Evolutionary conservation across 2,888 invertebrate genomes (phyloP).

Genomic region (Lepidochrysops patricia): DNA sequence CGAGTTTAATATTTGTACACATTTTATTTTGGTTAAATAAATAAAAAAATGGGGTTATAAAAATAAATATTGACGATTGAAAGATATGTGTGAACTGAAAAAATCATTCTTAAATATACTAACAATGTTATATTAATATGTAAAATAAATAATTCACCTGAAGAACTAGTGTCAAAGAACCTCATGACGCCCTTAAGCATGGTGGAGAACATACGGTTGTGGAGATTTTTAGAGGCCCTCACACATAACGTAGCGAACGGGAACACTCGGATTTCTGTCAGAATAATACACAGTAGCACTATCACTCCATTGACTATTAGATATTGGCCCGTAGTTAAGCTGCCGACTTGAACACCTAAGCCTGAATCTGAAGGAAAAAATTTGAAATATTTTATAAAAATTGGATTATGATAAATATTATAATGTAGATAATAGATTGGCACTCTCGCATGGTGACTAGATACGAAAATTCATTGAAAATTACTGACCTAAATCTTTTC

Average conservation of each 20-base stretch:
- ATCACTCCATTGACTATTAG: conserved; percentile 77
- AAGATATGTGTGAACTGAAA: too few species aligned
- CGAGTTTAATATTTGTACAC: too few species aligned
- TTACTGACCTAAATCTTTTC: conserved; percentile 41
- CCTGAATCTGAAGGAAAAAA: conserved; percentile 52
- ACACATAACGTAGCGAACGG: conserved; percentile 78
- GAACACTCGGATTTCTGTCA: conserved; percentile 76
- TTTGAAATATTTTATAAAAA: too few species aligned
- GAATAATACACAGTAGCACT: conserved; percentile 62
- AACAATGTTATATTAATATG: neutral
- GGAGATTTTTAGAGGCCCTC: conserved; percentile 78
- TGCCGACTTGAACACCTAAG: conserved; percentile 48
- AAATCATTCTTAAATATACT: too few species aligned
- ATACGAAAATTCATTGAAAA: too few species aligned
- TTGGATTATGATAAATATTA: too few species aligned
- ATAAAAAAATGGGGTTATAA: neutral
- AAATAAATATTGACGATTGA: neutral
- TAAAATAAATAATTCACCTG: conserved; percentile 42
- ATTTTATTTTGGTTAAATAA: too few species aligned
- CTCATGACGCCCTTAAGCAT: conserved; percentile 65
- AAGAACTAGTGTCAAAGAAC: conserved; percentile 90
- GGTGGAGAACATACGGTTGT: conserved; percentile 79
- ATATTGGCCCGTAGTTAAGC: conserved; percentile 62
- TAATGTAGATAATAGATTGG: too few species aligned
- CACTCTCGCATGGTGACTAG: too few species aligned